Base-by-base conservation (phyloP, 2,113 vertebrate genomes). In the Panurus biarmicus region DNA sequence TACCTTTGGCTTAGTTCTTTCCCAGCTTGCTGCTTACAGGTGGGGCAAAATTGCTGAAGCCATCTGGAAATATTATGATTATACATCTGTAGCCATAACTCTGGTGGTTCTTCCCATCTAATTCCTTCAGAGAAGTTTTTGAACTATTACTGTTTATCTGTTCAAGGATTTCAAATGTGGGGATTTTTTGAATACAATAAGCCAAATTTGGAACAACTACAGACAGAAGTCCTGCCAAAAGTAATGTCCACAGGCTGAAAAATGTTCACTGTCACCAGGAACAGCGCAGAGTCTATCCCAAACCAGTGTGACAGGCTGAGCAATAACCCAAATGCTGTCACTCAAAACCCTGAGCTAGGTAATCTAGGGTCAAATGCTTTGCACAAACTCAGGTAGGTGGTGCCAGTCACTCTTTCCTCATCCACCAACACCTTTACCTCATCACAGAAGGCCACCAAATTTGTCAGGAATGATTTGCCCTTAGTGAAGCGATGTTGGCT, bases 241-340 rank as follows among this genome's bases (percentile, higher is more conserved):
- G 45, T 22, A 73, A 81, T 36, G 87, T 35, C 40, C 61, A 84
- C 36, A 91, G 28, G 51, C 50, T 78, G 28, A 76, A 62, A 80
- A 60, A 78, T 8, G 1, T 57, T 81, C 2, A 1, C 51, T 0
- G 0, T 47, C 69, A 60, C 36, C 19, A 62, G 40, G 45, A 77
- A 15, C 1, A 2, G 17, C 12, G 47, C 53, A 67, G 42, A 67
- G 70, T 33, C 33, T 33, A 65, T 48, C 53, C 53, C 1, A 2
- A 93, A 85, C 50, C 15, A 13, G 58, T 42, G 57, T 2, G 5
- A 89, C 61, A 81, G 53, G 61, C 48, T 69, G 61, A 73, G 60
- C 16, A 4, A 19, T 28, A 61, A 74, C 56, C 12, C 67, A 50
- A 0, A 54, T 66, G 62, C 11, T 29, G 56, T 23, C 6, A 4